Evolutionary conservation across 2,888 invertebrate genomes (phyloP).

Genomic region (Sipha maydis): DNA sequence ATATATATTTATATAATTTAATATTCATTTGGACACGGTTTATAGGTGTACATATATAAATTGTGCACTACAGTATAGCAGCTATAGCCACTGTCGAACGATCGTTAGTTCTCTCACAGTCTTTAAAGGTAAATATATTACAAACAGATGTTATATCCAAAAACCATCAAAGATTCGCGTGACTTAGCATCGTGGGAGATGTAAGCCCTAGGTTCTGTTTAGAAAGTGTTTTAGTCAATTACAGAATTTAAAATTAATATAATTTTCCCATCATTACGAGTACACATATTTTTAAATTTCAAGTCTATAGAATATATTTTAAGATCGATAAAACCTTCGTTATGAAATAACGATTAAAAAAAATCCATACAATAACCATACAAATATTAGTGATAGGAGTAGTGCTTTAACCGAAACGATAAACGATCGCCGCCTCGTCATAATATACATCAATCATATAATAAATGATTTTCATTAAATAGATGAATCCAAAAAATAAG

Average conservation of each 20-base stretch:
- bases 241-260: not conserved
- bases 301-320: not conserved
- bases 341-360: not conserved
- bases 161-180: conserved; percentile 59
- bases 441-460: too few species aligned
- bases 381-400: too few species aligned
- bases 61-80: not conserved
- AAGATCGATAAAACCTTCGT: not conserved
- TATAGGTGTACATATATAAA: conserved; percentile 7
- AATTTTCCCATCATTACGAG: not conserved
- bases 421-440: too few species aligned
- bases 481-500: not conserved
- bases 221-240: not conserved
- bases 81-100: conserved; percentile 40
- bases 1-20: not conserved
- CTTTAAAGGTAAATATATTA: conserved; percentile 19
- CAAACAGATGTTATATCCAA: conserved; percentile 57
- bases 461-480: not conserved
- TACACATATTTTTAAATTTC: not conserved
- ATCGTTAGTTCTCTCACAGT: conserved; percentile 47
- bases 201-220: not conserved
- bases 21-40: conserved; percentile 53
- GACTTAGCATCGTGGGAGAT: conserved; percentile 60
- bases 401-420: too few species aligned
- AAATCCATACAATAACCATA: too few species aligned